Conservation (phyloP, 2,888 invertebrate species). For the Steinernema carpocapsae region DNA sequence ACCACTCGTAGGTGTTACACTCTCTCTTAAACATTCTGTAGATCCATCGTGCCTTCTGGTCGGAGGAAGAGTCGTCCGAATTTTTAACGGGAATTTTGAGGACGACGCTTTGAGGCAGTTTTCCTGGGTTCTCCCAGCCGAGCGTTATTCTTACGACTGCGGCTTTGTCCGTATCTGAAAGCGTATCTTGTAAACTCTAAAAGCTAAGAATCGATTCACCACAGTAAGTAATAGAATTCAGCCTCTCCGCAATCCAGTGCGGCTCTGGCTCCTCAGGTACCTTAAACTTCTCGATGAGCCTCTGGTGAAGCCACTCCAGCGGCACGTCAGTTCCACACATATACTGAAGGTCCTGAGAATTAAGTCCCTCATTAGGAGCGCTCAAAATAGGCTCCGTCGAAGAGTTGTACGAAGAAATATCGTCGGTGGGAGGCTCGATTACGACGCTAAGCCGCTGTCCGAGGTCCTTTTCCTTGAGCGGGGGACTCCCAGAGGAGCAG, state of each 20-base stretch:
- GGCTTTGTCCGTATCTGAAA: conserved; percentile 55
- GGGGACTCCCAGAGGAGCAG: background rate
- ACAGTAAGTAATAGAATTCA: conserved; percentile 51
- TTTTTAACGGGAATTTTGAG: conserved; percentile 59
- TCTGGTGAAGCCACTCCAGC: conserved; percentile 60
- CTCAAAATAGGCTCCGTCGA: background rate
- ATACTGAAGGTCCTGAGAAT: background rate
- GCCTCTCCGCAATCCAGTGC: conserved; percentile 63
- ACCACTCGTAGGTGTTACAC: conserved; percentile 65
- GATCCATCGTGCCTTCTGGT: conserved; percentile 49
- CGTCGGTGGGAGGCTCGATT: conserved; percentile 15
- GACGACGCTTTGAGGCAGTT: conserved; percentile 58
- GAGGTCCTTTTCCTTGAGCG: conserved; percentile 15
- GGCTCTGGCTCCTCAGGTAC: conserved; percentile 59
- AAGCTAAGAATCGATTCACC: conserved; percentile 46
- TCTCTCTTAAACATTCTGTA: conserved; percentile 60
- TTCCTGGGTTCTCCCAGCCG: conserved; percentile 60
- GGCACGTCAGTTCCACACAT: conserved; percentile 61
- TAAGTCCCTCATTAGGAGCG: background rate
- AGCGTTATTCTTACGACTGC: conserved; percentile 61
- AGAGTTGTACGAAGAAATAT: conserved; percentile 12
- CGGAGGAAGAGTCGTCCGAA: conserved; percentile 51
- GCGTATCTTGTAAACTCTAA: conserved; percentile 5
- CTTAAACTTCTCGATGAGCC: conserved; percentile 55
- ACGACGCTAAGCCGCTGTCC: background rate